These are phyloP conservation scores for Erebia ligea DNA, from an alignment of 2,888 invertebrate genomes.

Conservation along the genomic window DNA sequence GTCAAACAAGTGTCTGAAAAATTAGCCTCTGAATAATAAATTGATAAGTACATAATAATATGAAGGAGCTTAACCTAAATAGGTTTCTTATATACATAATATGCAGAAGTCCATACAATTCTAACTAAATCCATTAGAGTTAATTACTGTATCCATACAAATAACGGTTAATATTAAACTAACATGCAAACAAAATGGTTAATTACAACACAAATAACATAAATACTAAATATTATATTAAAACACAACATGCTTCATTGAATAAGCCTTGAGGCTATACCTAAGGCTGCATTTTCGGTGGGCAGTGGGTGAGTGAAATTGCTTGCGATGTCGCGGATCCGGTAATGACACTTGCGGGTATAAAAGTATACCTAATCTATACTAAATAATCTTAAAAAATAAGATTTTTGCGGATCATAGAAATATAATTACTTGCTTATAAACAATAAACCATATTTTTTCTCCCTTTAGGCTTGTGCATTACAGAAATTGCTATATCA, in stretches of 20 bases:
- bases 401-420: neutral
- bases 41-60: too few relatives aligned
- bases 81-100: too few relatives aligned
- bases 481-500: slow-evolving; percentile 9
- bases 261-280: too few relatives aligned
- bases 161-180: slow-evolving; percentile 4
- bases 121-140: neutral
- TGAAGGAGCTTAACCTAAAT: too few relatives aligned
- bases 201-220: slow-evolving; percentile 6
- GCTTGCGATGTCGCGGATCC: too few relatives aligned
- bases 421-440: neutral
- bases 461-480: neutral
- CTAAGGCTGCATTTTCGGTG: too few relatives aligned
- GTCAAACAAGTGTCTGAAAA: too few relatives aligned
- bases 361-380: too few relatives aligned
- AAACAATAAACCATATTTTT: neutral
- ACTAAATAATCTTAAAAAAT: too few relatives aligned
- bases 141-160: slow-evolving; percentile 8
- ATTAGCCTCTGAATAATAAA: too few relatives aligned
- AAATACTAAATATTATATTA: neutral
- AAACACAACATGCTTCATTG: slow-evolving; percentile 5
- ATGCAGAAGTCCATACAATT: neutral
- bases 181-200: slow-evolving; percentile 8
- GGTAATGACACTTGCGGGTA: too few relatives aligned
- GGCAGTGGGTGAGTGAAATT: too few relatives aligned